Conservation (phyloP, 1,140 invertebrate species). For the Aphelinus atriplicis region DNA sequence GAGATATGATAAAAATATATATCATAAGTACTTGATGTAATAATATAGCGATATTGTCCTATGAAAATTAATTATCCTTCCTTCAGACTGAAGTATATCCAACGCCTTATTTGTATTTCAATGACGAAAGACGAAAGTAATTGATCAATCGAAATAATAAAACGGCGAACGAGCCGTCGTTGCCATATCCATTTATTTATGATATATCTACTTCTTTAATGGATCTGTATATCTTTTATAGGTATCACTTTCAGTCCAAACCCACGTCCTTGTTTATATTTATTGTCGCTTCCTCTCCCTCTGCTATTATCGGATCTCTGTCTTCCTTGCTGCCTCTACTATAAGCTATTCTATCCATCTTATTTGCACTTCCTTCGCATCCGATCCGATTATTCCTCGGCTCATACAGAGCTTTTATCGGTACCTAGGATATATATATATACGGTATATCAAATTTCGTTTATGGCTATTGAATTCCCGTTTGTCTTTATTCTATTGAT, state of each 20-base stretch:
- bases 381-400: neutral
- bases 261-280: slow-evolving; percentile 3
- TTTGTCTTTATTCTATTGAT: no score
- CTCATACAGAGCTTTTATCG: slow-evolving; percentile 1
- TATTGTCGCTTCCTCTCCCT: neutral
- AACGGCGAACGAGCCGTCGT: neutral
- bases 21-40: neutral
- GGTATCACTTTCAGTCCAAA: neutral
- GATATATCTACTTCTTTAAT: neutral
- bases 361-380: neutral
- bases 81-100: no score
- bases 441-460: neutral
- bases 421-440: neutral
- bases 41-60: neutral
- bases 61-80: no score
- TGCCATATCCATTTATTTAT: no score
- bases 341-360: neutral
- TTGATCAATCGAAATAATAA: neutral
- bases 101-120: no score
- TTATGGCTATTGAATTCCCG: no score
- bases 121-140: no score
- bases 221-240: neutral
- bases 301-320: neutral
- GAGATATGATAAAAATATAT: no score
- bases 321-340: neutral